Conservation (phyloP, 2,888 invertebrate genomes). For the Tineola bisselliella region DNA sequence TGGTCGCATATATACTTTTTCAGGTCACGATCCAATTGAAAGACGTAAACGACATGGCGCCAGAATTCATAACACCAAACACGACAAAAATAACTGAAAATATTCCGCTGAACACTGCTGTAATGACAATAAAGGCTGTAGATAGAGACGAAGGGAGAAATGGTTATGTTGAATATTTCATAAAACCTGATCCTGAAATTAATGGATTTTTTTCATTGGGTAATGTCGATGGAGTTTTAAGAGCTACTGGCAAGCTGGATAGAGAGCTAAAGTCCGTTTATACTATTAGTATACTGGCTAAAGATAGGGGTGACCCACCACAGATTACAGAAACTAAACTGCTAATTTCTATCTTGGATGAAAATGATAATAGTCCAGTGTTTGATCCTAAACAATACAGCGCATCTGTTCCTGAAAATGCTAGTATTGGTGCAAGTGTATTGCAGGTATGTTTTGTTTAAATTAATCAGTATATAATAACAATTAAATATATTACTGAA, state of each 20-base stretch:
- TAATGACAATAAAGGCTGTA: constrained; percentile 88
- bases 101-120: constrained; percentile 84
- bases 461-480: too few relatives aligned
- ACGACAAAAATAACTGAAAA: constrained; percentile 85
- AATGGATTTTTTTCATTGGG: constrained; percentile 83
- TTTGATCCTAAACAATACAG: constrained; percentile 92
- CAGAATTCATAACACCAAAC: constrained; percentile 83
- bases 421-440: constrained; percentile 92
- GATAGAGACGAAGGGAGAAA: constrained; percentile 93
- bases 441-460: constrained; percentile 76
- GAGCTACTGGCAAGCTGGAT: constrained; percentile 87
- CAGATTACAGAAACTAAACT: constrained; percentile 75
- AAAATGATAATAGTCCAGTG: constrained; percentile 90
- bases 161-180: constrained; percentile 88
- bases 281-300: constrained; percentile 80
- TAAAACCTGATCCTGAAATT: constrained; percentile 72
- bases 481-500: background rate
- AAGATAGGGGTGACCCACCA: constrained; percentile 87
- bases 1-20: constrained; percentile 19
- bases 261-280: constrained; percentile 82
- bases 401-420: constrained; percentile 90
- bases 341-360: constrained; percentile 80
- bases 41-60: constrained; percentile 93
- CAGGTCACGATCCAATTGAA: constrained; percentile 88
- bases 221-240: constrained; percentile 85